These are phyloP conservation scores for Onychostoma macrolepis DNA, from an alignment of 2,113 vertebrate genomes.

Conservation along the genomic window DNA sequence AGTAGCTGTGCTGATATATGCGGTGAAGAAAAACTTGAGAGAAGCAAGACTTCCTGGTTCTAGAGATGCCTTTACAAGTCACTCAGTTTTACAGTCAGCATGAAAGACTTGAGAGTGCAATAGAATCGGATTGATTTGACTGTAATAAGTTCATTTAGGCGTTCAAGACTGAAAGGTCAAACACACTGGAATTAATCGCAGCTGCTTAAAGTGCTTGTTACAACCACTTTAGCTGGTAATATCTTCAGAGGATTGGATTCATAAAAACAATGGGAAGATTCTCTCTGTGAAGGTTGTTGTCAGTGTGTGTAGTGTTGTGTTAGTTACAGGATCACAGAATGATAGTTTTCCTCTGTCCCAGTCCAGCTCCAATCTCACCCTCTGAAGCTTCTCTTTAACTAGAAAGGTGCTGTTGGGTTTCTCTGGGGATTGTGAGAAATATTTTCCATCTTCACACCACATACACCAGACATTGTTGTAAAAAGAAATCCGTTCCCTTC, in stretches of 20 bases:
- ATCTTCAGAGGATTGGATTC: too few species aligned
- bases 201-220: too few species aligned
- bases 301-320: neutral
- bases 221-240: too few species aligned
- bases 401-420: neutral
- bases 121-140: neutral
- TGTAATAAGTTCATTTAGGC: too few species aligned
- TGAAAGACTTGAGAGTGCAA: neutral
- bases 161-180: too few species aligned
- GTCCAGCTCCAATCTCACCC: neutral
- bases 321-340: neutral
- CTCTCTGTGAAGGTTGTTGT: neutral
- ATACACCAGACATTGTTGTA: neutral
- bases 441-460: neutral
- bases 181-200: too few species aligned
- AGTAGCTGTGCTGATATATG: neutral
- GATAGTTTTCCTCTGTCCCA: neutral
- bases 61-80: neutral
- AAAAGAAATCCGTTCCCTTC: neutral
- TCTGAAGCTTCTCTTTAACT: neutral
- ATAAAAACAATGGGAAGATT: conserved; percentile 14
- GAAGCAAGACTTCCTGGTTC: neutral
- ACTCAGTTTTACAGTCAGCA: neutral
- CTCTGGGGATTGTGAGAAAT: neutral
- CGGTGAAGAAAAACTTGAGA: neutral